Evolutionary conservation across 2,797 vertebrate genomes (phyloP).

Genomic region (Sardinella longiceps): DNA sequence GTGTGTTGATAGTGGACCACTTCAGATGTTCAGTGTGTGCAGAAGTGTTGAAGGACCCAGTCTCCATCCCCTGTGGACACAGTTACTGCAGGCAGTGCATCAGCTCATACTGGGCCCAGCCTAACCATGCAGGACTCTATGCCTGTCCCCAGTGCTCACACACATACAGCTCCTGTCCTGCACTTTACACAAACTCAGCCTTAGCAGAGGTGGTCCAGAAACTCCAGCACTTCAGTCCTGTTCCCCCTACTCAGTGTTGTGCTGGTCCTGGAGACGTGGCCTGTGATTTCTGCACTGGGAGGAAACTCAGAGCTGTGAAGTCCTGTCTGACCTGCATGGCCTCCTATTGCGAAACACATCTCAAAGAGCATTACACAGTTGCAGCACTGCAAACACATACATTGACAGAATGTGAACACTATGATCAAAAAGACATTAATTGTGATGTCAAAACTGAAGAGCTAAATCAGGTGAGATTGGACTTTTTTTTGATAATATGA

Average conservation of each 20-base stretch:
- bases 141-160: constrained; percentile 4
- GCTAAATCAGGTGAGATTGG: too few relatives aligned
- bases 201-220: not conserved
- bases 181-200: constrained; percentile 28
- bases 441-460: too few relatives aligned
- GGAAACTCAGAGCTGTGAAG: too few relatives aligned
- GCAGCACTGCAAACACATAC: constrained; percentile 36
- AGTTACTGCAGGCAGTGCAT: constrained; percentile 14
- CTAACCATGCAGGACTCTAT: not conserved
- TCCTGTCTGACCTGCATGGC: too few relatives aligned
- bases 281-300: too few relatives aligned
- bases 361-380: too few relatives aligned
- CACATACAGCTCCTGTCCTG: constrained; percentile 13
- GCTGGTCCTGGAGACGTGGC: constrained; percentile 28
- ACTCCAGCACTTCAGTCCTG: constrained; percentile 31
- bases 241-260: not conserved
- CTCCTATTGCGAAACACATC: too few relatives aligned
- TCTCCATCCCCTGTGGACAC: not conserved
- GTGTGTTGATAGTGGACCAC: not conserved
- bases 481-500: too few relatives aligned
- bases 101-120: constrained; percentile 12
- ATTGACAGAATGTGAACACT: constrained; percentile 5
- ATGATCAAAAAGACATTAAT: too few relatives aligned
- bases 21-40: not conserved
- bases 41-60: constrained; percentile 9